phyloP scores from a whole-genome alignment of 2,888 invertebrate genomes.

The Charanyca ferruginea region DNA sequence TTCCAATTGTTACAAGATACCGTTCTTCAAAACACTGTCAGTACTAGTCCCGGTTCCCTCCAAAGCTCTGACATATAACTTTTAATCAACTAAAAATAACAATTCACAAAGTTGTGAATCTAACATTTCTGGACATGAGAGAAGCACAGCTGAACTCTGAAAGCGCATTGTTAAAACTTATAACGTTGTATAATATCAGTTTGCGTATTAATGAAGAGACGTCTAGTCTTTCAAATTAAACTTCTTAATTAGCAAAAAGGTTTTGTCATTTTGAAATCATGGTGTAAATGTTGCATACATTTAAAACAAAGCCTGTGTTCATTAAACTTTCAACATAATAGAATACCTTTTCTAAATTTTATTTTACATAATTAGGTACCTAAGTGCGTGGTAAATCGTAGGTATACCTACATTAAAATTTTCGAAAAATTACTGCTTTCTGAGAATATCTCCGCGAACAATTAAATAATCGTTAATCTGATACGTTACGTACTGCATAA shows the following conservation, averaged over 20 bases:
- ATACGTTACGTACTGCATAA: no score
- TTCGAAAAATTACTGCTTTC: no score
- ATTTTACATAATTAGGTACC: no score
- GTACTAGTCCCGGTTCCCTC: background rate
- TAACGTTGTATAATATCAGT: slow-evolving; percentile 35
- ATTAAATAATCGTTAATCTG: no score
- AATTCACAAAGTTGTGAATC: slow-evolving; percentile 22
- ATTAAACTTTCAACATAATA: slow-evolving; percentile 7
- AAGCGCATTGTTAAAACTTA: slow-evolving; percentile 52
- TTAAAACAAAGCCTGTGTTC: slow-evolving; percentile 16
- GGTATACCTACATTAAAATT: no score
- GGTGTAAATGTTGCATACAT: slow-evolving; percentile 17
- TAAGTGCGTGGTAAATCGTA: no score
- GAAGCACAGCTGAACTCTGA: slow-evolving; percentile 30
- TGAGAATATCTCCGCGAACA: no score
- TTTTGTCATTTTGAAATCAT: slow-evolving; percentile 29
- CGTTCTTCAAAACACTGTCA: background rate
- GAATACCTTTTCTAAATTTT: no score
- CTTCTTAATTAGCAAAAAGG: slow-evolving; percentile 34
- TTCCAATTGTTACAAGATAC: background rate
- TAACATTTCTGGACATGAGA: slow-evolving; percentile 22
- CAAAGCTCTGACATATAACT: slow-evolving; percentile 7
- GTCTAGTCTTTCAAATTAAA: slow-evolving; percentile 45
- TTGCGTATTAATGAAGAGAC: slow-evolving; percentile 44
- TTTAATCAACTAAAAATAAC: slow-evolving; percentile 29